Evolutionary conservation across 2,888 invertebrate species (phyloP).

Genomic region (Stramonita haemastoma): DNA sequence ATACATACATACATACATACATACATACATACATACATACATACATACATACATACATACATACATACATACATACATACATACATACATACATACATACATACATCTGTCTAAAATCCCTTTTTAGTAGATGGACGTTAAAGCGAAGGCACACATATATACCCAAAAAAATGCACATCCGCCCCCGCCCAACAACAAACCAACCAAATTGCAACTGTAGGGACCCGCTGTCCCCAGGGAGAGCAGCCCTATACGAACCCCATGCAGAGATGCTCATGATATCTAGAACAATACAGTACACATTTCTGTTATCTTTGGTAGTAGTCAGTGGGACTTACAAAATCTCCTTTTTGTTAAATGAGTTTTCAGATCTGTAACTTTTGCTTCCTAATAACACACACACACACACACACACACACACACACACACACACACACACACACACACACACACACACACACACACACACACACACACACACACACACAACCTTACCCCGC

Average conservation of each 20-base stretch:
- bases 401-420: background rate
- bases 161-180: background rate
- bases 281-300: too few relatives aligned
- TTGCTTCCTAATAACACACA: too few relatives aligned
- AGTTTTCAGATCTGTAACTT: too few relatives aligned
- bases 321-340: too few relatives aligned
- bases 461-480: background rate
- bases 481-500: background rate
- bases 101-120: too few relatives aligned
- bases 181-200: background rate
- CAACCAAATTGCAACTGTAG: too few relatives aligned
- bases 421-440: constrained; percentile 3
- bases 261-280: too few relatives aligned
- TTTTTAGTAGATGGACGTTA: too few relatives aligned
- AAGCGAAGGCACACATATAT: too few relatives aligned
- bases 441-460: constrained; percentile 16
- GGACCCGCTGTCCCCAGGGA: too few relatives aligned
- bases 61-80: background rate
- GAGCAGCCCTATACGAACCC: too few relatives aligned
- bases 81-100: background rate
- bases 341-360: too few relatives aligned
- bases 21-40: background rate
- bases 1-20: background rate
- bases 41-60: background rate
- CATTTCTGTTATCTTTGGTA: background rate